These are phyloP conservation scores for Pampus argenteus DNA, from an alignment of 2,797 vertebrate genomes.

Conservation along the genomic window DNA sequence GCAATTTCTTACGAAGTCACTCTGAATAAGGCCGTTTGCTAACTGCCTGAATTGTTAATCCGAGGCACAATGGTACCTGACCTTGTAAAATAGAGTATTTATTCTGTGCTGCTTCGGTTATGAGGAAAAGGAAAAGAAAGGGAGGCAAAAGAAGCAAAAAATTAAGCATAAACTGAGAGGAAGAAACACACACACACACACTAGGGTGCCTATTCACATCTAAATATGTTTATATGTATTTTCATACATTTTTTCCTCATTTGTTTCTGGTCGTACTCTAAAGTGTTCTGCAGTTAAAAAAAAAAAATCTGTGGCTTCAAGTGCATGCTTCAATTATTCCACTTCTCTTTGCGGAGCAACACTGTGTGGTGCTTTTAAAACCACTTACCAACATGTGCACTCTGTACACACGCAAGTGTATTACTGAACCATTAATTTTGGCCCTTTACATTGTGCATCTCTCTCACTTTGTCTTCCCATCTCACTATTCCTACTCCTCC, in stretches of 20 bases:
- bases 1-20: slow-evolving; percentile 9
- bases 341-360: slow-evolving; percentile 36
- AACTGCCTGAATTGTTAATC: slow-evolving; percentile 28
- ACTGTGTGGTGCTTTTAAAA: slow-evolving; percentile 54
- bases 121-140: neutral
- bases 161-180: neutral
- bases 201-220: neutral
- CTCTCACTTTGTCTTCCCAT: slow-evolving; percentile 16
- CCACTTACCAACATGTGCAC: slow-evolving; percentile 49
- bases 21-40: slow-evolving; percentile 4
- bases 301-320: slow-evolving; percentile 32
- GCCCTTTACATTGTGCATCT: slow-evolving; percentile 9
- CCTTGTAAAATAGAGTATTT: neutral
- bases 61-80: neutral
- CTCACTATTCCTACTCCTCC: no score
- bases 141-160: neutral
- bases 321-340: slow-evolving; percentile 51
- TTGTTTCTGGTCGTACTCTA: slow-evolving; percentile 17
- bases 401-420: slow-evolving; percentile 24
- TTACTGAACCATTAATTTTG: slow-evolving; percentile 50
- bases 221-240: slow-evolving; percentile 26
- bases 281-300: slow-evolving; percentile 33
- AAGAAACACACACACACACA: neutral
- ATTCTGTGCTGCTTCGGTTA: neutral
- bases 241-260: slow-evolving; percentile 1